A percentile compares a stretch with the other conserved stretches of the same genome.
Evolutionary conservation across 1,140 invertebrate species (phyloP).

Genomic region (Piezodorus guildinii): DNA sequence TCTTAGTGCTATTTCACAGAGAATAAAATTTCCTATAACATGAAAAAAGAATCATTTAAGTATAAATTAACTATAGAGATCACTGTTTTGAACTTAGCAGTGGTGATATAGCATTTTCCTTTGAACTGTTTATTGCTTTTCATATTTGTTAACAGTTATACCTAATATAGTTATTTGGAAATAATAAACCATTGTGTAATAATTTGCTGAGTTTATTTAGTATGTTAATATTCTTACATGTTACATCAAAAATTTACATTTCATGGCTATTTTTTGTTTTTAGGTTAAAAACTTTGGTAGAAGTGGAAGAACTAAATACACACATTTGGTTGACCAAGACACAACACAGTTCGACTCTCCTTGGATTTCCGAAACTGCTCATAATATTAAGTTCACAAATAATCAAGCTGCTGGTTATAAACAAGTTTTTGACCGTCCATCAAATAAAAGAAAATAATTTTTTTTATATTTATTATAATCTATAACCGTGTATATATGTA

Average conservation of each 20-base stretch:
- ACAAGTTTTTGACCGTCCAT: constrained; percentile 83
- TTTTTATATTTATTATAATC: not conserved
- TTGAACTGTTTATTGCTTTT: too few species aligned
- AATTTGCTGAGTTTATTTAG: too few species aligned
- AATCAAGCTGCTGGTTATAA: constrained; percentile 91
- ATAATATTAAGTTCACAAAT: constrained; percentile 83
- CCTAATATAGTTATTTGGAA: too few species aligned
- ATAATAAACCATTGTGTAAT: too few species aligned
- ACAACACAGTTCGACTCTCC: constrained; percentile 96
- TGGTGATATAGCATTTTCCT: too few species aligned
- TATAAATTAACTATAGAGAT: too few species aligned
- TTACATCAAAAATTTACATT: not conserved
- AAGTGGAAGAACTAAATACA: constrained; percentile 97
- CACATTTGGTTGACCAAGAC: constrained; percentile 97
- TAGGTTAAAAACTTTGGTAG: constrained; percentile 97
- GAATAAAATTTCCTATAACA: too few species aligned
- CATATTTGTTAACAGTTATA: too few species aligned
- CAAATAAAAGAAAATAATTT: constrained; percentile 40
- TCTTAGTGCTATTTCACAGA: too few species aligned
- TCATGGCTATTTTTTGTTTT: constrained; percentile 25
- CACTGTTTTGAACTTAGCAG: too few species aligned
- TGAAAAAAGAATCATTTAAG: too few species aligned
- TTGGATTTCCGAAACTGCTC: constrained; percentile 82
- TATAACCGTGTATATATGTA: not conserved
- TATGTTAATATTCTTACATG: not conserved